Base-by-base conservation (phyloP, 2,797 vertebrate genomes). In the Molossus molossus region DNA sequence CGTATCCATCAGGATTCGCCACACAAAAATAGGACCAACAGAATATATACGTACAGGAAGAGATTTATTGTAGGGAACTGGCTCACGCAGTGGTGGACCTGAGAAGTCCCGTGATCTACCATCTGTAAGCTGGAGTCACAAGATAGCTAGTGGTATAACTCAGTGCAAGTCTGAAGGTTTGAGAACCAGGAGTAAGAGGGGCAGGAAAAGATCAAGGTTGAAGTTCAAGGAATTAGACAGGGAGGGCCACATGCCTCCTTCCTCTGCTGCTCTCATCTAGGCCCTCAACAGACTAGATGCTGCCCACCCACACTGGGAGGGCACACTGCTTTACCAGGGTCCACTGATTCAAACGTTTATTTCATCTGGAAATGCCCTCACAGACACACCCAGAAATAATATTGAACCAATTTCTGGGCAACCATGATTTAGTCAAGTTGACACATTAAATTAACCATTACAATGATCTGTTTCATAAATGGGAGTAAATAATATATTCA, bases 261-360 rank as follows among this genome's bases (percentile, higher is more conserved):
- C 25, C n/a, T 87, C 65, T 81, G 25, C 75, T 18, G 33, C 33
- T 45, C 6, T 9, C n/a, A 65, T 55, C n/a, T 15, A 1, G 85
- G 7, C 0, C 9, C 57, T 45, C 17, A 0, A 1, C 0, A 11
- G 64, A 11, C 0, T 8, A 15, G 48, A 4, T 12, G 27, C 33
- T 23, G 14, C 21, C 10, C 1, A 2, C 4, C 23, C 58, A 33
- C 20, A 1, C 58, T 3, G 27, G 25, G 45, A 33, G 17, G 64
- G 45, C 13, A 20, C 2, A 3, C 45, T 14, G 18, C 45, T 64
- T 64, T 60, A 14, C 27, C 33, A 4, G 48, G n/a, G 14, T 65
- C 25, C 9, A 6, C n/a, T 10, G 20, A 9, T 13, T 45, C 64
- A 53, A 13, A 8, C 3, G 45, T 29, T 33, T 7, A 3, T 75